Evolutionary conservation across 1,140 invertebrate species (phyloP).

Genomic region (Calliphora vicina): DNA sequence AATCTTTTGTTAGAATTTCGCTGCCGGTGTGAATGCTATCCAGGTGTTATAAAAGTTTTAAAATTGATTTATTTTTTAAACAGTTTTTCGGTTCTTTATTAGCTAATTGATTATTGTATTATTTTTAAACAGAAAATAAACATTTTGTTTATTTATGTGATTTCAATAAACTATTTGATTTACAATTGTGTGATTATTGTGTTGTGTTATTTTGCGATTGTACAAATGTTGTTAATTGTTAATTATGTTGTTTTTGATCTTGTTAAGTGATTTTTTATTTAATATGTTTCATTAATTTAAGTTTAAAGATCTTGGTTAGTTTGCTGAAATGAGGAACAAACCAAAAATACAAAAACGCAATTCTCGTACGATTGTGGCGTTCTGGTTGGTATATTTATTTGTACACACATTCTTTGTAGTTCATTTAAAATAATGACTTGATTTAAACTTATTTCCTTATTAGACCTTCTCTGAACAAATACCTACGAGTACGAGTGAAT

Average conservation of each 20-base stretch:
- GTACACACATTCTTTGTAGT: not conserved
- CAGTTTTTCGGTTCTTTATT: too few species aligned
- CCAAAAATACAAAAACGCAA: not conserved
- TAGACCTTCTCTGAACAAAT: not conserved
- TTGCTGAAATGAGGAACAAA: not conserved
- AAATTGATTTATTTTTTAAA: too few species aligned
- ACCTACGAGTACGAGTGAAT: not conserved
- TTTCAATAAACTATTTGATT: too few species aligned
- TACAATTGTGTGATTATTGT: too few species aligned
- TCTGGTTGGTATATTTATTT: not conserved
- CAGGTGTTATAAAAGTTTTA: too few species aligned
- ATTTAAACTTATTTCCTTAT: constrained; percentile 2
- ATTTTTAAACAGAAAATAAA: too few species aligned
- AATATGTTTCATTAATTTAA: not conserved
- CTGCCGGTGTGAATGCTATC: too few species aligned
- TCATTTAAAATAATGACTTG: not conserved
- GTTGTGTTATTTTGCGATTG: too few species aligned
- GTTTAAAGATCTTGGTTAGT: not conserved
- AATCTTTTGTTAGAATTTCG: too few species aligned
- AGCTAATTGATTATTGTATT: too few species aligned
- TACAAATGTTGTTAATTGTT: not conserved
- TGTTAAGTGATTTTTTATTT: not conserved
- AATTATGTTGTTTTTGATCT: not conserved
- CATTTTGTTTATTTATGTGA: too few species aligned
- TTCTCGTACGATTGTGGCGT: not conserved